These are phyloP conservation scores for Mesaphorura yosii DNA, from an alignment of 1,140 invertebrate species.

Conservation along the genomic window DNA sequence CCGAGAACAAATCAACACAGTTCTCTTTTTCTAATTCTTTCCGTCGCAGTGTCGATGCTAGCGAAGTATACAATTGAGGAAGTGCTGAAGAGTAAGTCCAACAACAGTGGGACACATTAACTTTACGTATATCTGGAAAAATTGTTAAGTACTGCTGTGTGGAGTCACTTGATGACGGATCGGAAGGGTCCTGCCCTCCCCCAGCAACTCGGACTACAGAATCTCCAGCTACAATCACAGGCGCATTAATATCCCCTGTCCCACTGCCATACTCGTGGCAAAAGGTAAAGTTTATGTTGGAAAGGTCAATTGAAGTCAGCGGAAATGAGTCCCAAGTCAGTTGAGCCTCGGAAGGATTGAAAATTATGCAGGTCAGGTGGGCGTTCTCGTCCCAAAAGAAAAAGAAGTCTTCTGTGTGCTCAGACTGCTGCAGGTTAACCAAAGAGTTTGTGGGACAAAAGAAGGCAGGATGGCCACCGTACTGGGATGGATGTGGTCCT, in stretches of 20 bases:
- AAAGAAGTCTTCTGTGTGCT: conserved; percentile 1
- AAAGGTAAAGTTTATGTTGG: conserved; percentile 1
- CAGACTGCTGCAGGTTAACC: not conserved
- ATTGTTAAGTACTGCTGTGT: too few relatives aligned
- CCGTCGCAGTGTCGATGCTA: conserved; percentile 4
- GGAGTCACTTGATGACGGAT: too few relatives aligned
- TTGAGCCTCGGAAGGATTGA: conserved; percentile 3
- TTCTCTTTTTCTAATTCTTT: not conserved
- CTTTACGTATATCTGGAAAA: too few relatives aligned
- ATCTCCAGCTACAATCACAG: too few relatives aligned
- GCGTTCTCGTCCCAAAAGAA: not conserved
- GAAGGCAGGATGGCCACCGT: conserved; percentile 31
- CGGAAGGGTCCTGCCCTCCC: too few relatives aligned
- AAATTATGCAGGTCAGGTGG: not conserved
- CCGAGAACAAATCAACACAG: not conserved
- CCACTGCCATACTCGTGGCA: not conserved
- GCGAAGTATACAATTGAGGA: not conserved
- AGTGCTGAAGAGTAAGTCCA: conserved; percentile 5
- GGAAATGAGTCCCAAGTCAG: not conserved
- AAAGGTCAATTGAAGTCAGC: not conserved
- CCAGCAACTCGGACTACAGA: not conserved
- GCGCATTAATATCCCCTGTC: not conserved
- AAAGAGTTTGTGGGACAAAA: conserved; percentile 18
- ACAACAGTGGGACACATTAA: conserved; percentile 9
- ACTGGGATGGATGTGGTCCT: conserved; percentile 22